phyloP scores from a whole-genome alignment of 2,888 invertebrate genomes.

The Oligia latruncula region DNA sequence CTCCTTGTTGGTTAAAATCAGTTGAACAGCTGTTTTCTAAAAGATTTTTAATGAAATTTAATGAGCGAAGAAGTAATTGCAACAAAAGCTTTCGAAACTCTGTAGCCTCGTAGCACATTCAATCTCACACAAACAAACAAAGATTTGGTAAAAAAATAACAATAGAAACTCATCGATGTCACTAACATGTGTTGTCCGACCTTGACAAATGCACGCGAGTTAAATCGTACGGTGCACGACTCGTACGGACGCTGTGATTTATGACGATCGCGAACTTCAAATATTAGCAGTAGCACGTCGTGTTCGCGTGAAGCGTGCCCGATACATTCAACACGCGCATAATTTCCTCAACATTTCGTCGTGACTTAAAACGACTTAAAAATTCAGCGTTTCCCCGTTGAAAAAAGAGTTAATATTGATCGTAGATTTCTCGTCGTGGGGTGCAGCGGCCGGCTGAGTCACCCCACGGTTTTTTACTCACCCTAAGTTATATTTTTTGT shows the following conservation, averaged over 20 bases:
- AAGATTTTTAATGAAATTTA: neutral
- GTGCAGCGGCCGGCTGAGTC: constrained; percentile 91
- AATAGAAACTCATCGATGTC: constrained; percentile 70
- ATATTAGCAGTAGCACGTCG: constrained; percentile 68
- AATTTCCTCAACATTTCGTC: constrained; percentile 70
- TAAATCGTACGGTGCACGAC: constrained; percentile 67
- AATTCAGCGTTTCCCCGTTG: constrained; percentile 88
- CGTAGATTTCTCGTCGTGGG: constrained; percentile 90
- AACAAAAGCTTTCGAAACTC: neutral
- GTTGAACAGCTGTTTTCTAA: neutral
- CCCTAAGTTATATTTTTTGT: constrained; percentile 91
- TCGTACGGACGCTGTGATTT: constrained; percentile 74
- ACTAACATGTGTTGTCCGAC: constrained; percentile 81
- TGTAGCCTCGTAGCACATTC: neutral
- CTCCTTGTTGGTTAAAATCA: neutral
- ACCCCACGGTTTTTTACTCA: constrained; percentile 91
- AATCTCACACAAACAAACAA: constrained; percentile 27
- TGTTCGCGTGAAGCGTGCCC: constrained; percentile 64
- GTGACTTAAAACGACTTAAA: constrained; percentile 86
- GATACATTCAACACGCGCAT: constrained; percentile 73
- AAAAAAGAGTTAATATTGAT: constrained; percentile 91
- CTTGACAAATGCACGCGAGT: constrained; percentile 82
- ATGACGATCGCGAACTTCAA: constrained; percentile 72
- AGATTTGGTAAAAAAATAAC: constrained; percentile 43
- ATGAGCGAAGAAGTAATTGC: neutral